Evolutionary conservation across 2,888 invertebrate genomes (phyloP), one percentile per base, ranked within the genome.

Genomic region (Ctena decussata): DNA sequence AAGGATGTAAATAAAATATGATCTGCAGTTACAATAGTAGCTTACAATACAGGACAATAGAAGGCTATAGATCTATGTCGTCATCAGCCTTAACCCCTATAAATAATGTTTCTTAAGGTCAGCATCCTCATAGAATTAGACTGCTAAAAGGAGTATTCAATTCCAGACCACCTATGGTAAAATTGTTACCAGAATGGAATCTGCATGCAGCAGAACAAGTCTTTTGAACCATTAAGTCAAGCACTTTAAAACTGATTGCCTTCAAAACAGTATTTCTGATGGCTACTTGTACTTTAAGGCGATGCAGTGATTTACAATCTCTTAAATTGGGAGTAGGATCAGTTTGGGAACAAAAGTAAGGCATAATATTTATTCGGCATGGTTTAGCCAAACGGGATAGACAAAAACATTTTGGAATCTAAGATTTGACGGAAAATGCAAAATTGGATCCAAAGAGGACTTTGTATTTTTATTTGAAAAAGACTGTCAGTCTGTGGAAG

Each of bases 191-290:
- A 27, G 73, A 73, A 44, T 82, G 77, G 69, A 73, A 82, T 74
- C 69, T 82, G 60, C 8, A 39, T 79, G 60, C 53, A 84, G 6
- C 44, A 83, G 32, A 82, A 69, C 11, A 46, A 30, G 15, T 86
- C 86, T 30, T 89, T 84, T 82, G 82, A 89, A 74, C 84, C 82
- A 27, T 57, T 88, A 49, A 60, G 24, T 15, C 24, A 77, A 3
- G 75, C 77, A 53, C 8, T 39, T 49, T 82, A 11, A 69, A 78
- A 53, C 57, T 35, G 60, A 11, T 57, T 1, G 74, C 75, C 18
- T 77, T 32, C 37, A 79, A 83, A 75, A 75, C 71, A 27, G 69
- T 49, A 11, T 78, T 78, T 70, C 53, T 78, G 15, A 49, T 70
- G 35, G 69, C 82, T 32, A 73, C 77, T 37, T 71, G 74, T 27